phyloP scores from a whole-genome alignment of 2,888 invertebrate species.

The Dusona sp. region DNA sequence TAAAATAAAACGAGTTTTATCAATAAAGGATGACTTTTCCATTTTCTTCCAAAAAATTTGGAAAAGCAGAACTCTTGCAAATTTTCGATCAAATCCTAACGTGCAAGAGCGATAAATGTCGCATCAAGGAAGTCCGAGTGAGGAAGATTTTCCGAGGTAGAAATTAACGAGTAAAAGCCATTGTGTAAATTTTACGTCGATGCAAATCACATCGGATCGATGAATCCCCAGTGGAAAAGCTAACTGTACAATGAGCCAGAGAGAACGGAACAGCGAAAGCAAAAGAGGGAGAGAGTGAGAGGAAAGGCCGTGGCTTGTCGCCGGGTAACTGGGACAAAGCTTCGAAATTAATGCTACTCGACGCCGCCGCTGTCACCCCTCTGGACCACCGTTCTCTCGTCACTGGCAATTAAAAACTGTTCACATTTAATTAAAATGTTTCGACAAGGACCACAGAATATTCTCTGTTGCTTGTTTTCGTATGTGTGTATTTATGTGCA shows the following conservation, averaged over 20 bases:
- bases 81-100: constrained; percentile 39
- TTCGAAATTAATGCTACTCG: constrained; percentile 76
- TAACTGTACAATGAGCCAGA: constrained; percentile 47
- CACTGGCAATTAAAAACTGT: constrained; percentile 78
- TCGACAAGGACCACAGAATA: constrained; percentile 70
- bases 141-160: constrained; percentile 58
- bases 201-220: constrained; percentile 69
- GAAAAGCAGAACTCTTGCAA: too few relatives aligned
- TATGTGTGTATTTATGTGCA: background rate
- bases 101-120: constrained; percentile 28
- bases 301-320: constrained; percentile 59
- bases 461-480: constrained; percentile 39
- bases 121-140: constrained; percentile 27
- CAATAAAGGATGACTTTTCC: constrained; percentile 9
- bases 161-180: constrained; percentile 59
- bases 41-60: background rate
- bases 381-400: constrained; percentile 51
- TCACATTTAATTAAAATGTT: constrained; percentile 80
- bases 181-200: constrained; percentile 65
- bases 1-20: constrained; percentile 26
- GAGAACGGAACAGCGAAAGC: constrained; percentile 18
- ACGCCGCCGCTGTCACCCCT: constrained; percentile 61
- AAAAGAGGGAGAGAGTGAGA: constrained; percentile 21
- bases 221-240: constrained; percentile 67
- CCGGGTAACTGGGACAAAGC: constrained; percentile 75